Evolutionary conservation across 2,113 vertebrate genomes (phyloP), one percentile per base, ranked within the genome.

Genomic region (Cichladusa arquata): DNA sequence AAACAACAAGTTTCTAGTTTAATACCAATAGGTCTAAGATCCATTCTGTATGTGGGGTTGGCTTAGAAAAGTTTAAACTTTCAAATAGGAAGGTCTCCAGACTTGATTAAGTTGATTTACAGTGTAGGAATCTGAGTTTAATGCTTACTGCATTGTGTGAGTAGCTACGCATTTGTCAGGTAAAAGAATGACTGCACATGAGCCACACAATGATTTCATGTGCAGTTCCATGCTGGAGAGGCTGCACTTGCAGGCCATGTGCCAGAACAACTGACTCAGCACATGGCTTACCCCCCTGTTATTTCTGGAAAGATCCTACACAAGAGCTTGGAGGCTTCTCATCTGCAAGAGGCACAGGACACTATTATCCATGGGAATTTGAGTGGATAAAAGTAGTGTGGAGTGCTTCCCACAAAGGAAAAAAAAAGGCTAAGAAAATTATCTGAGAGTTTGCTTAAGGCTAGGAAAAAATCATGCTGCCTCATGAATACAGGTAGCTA

Each of bases 201-300:
- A 94, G 44, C 76, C 54, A 48, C 8, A 4, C 2, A 29, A 72
- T 33, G 61, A 61, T 77, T 91, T 40, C 42, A 40, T 20, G n/a
- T 86, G 77, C 33, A 69, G 36, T 53, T 93, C n/a, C 54, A 9
- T 45, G 17, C 54, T n/a, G n/a, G 40, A 81, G 24, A 79, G 48
- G 25, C 44, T 91, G 44, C 38, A 54, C 25, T 33, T 64, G 56
- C 0, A 0, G 57, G 67, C 48, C 5, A 1, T 24, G 26, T 19
- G 40, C 58, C 71, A 57, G 42, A 84, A 57, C 14, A 70, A 53
- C 62, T 77, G 67, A 28, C 28, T 65, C 40, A 61, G 54, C 67
- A 77, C 18, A 28, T 53, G 58, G 45, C 22, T 88, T 34, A 31
- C 42, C 61, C 25, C 5, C 22, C 40, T 42, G 7, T 40, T 81